Evolutionary conservation across 2,113 vertebrate genomes (phyloP), one percentile per base, ranked within the genome.

Genomic region (Cinclus cinclus): DNA sequence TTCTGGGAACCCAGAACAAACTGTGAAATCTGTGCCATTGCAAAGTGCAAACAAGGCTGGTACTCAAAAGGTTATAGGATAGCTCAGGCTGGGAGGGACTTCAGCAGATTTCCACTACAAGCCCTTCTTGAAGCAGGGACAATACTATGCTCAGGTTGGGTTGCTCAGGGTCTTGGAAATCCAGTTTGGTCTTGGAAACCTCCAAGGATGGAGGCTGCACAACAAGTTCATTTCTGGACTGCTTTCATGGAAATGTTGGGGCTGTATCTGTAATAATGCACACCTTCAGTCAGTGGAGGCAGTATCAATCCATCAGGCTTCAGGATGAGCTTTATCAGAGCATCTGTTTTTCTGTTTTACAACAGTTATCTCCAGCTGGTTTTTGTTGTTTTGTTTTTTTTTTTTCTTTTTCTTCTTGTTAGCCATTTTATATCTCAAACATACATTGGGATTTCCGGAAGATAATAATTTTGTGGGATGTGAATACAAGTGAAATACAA

Each of bases 231-330:
- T 16, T 76, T 75, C 35, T 53, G 47, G 21, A 15, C 28, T 30
- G 15, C 11, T 59, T 16, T 52, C 1, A 0, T 25, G 16, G 22
- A 83, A 70, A 5, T 13, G 46, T 80, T 80, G 13, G 0, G 1
- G 11, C 62, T 70, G 0, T 33, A 27, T 21, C 14, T 59, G 9
- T 35, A 20, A 60, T 15, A 37, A 49, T 5, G 12, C 23, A 68
- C 30, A 27, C 15, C 10, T 76, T 64, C 41, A 25, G 10, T 60
- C 53, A 25, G 11, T 27, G 20, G n/a, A 70, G n/a, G 8, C 33
- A 71, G 7, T 7, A 33, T 55, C 39, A 37, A 44, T 23, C 30
- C 42, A 68, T 28, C 18, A 33, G 33, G 53, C 19, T 82, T 30
- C 13, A 33, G 15, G 24, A 23, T 39, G 25, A 41, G 15, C 22